phyloP scores from a whole-genome alignment of 2,888 invertebrate species.

The Thymelicus acteon region DNA sequence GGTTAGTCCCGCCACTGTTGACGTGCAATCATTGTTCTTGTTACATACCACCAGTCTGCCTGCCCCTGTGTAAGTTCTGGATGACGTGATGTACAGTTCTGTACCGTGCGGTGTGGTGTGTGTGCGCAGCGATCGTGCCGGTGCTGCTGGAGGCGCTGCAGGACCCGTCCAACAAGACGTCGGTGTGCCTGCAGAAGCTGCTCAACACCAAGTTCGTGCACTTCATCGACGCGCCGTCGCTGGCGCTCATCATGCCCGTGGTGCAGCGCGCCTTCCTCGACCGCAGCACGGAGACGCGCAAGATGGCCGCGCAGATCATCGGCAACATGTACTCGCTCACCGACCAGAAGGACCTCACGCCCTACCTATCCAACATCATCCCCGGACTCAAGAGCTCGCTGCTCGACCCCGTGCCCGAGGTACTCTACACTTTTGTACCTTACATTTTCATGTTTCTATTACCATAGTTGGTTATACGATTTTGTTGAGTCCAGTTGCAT shows the following conservation, averaged over 20 bases:
- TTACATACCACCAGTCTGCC: too few species aligned
- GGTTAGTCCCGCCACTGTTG: constrained; percentile 61
- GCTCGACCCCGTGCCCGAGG: constrained; percentile 98
- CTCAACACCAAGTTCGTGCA: constrained; percentile 99
- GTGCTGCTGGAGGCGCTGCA: constrained; percentile 95
- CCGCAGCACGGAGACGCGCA: constrained; percentile 98
- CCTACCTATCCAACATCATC: constrained; percentile 97
- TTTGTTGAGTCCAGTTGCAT: too few species aligned
- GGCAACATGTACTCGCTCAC: constrained; percentile 99
- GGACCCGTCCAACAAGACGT: constrained; percentile 98
- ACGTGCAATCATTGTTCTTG: background rate
- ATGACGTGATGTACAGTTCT: too few species aligned
- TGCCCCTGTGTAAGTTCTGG: too few species aligned
- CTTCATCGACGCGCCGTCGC: constrained; percentile 99
- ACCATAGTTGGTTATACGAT: too few species aligned
- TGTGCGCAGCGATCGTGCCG: constrained; percentile 90
- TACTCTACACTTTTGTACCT: too few species aligned
- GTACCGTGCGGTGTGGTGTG: too few species aligned
- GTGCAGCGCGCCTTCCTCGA: constrained; percentile 99
- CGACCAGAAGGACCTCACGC: constrained; percentile 98
- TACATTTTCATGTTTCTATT: too few species aligned
- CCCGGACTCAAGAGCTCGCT: constrained; percentile 98
- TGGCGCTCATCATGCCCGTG: constrained; percentile 99
- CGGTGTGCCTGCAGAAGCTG: constrained; percentile 95
- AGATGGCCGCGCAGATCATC: constrained; percentile 99